Conservation (phyloP, 2,113 vertebrate species). For the Chinchilla lanigera region DNA sequence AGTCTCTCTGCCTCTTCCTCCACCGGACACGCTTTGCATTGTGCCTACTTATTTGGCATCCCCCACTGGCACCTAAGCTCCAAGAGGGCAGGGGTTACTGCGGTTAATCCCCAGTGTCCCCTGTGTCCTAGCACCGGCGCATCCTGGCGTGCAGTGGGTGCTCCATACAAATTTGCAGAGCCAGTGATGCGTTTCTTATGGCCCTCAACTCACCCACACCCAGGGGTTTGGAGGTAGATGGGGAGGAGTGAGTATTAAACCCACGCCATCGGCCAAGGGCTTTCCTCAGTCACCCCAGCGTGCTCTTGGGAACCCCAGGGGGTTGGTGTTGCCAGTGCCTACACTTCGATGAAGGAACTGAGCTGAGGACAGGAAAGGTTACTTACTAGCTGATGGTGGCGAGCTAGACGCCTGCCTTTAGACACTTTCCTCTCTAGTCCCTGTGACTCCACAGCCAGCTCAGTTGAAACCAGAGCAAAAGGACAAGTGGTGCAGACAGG, state of each 20-base stretch:
- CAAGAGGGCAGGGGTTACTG: neutral
- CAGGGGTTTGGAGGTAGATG: neutral
- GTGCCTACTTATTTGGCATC: neutral
- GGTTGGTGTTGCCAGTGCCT: too few species aligned
- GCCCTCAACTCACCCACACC: neutral
- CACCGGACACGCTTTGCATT: neutral
- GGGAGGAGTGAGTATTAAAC: neutral
- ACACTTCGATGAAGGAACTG: neutral
- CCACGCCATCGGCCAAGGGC: rapidly evolving
- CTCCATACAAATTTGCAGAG: neutral
- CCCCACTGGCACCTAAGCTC: neutral
- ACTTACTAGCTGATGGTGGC: neutral
- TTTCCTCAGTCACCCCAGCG: rapidly evolving
- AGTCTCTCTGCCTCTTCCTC: neutral
- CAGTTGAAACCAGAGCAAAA: neutral
- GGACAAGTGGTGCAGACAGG: neutral
- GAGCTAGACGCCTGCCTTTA: too few species aligned
- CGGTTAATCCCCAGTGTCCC: neutral
- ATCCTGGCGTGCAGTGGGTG: neutral
- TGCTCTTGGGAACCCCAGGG: neutral
- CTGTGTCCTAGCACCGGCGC: neutral
- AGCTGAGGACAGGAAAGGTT: neutral
- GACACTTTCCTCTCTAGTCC: neutral
- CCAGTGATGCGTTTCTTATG: neutral
- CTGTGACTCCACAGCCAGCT: too few species aligned